A percentile compares a stretch with the other conserved stretches of the same genome.
phyloP scores from a whole-genome alignment of 2,797 vertebrate species.

The Zalophus californianus region DNA sequence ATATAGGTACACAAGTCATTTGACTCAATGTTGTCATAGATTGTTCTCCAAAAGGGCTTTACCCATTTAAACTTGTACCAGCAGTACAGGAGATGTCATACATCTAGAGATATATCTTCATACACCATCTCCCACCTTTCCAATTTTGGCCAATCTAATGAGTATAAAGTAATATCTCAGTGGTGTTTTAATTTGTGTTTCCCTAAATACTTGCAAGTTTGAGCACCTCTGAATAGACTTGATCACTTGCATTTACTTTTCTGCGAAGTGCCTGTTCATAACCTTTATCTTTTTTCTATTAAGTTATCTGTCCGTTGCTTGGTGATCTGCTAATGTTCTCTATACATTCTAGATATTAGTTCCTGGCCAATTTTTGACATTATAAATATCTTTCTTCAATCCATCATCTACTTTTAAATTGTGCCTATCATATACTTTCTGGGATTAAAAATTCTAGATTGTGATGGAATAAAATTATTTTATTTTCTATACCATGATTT shows the following conservation, averaged over 20 bases:
- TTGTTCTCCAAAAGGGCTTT: not conserved
- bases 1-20: not conserved
- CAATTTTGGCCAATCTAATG: not conserved
- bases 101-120: not conserved
- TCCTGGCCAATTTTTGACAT: not conserved
- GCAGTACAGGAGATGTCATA: not conserved
- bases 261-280: not conserved
- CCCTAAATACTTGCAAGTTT: not conserved
- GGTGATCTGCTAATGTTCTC: not conserved
- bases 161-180: not conserved
- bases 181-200: not conserved
- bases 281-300: not conserved
- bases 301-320: not conserved
- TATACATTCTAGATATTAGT: not conserved
- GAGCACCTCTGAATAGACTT: not conserved
- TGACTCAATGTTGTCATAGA: not conserved
- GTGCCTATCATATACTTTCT: not conserved
- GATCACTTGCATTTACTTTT: not conserved
- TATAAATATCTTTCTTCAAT: not conserved
- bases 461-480: not conserved
- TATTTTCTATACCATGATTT: not conserved
- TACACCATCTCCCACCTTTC: not conserved
- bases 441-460: not conserved
- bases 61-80: not conserved
- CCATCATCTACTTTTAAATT: not conserved